These are phyloP conservation scores for Diaphora mendica DNA, from an alignment of 2,888 invertebrate genomes.

Conservation along the genomic window DNA sequence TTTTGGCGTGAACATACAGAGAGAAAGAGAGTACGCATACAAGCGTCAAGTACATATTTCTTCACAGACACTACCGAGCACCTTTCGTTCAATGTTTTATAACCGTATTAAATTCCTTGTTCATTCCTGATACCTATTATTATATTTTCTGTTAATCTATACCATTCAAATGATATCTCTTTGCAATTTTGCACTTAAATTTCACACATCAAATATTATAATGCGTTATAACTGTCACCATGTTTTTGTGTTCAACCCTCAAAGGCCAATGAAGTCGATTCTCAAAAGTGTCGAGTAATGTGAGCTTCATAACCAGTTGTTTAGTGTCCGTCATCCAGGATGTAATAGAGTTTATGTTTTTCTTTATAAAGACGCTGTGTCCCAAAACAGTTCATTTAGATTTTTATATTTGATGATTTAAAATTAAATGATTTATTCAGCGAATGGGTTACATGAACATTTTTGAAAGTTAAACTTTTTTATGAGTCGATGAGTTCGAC, in stretches of 20 bases:
- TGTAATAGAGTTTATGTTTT: neutral
- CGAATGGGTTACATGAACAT: no score
- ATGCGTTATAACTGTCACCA: slow-evolving; percentile 5
- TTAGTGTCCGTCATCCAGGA: slow-evolving; percentile 9
- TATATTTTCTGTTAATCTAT: neutral
- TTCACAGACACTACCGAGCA: neutral
- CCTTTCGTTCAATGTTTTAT: neutral
- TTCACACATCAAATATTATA: neutral
- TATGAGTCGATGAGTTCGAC: no score
- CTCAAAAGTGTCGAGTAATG: slow-evolving; percentile 17
- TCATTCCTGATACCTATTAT: neutral
- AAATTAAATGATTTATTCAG: neutral
- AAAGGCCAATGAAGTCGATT: neutral
- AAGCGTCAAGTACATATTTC: neutral
- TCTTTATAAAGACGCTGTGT: slow-evolving; percentile 8
- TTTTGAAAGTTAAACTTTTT: no score
- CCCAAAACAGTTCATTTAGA: neutral
- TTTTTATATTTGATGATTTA: neutral
- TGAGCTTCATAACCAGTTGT: slow-evolving; percentile 19
- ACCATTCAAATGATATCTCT: neutral
- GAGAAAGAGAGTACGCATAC: neutral
- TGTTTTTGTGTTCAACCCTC: slow-evolving; percentile 8
- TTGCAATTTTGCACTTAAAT: neutral
- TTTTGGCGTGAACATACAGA: neutral
- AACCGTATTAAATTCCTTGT: neutral